phyloP scores from a whole-genome alignment of 2,797 vertebrate genomes.

The Pseudomugil tenellus region DNA sequence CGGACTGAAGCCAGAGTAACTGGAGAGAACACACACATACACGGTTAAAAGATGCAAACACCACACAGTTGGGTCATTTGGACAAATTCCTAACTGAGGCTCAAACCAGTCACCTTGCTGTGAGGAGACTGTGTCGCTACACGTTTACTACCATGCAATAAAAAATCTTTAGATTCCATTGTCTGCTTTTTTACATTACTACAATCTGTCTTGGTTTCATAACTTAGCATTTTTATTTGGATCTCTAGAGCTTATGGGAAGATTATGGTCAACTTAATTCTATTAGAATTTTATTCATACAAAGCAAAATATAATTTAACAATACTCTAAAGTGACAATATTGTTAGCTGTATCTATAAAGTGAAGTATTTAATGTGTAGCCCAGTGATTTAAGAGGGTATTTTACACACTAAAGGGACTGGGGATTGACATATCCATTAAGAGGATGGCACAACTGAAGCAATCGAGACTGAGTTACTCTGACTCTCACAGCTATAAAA shows the following conservation, averaged over 20 bases:
- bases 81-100: too few relatives aligned
- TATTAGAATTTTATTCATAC: background rate
- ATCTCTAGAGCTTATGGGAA: background rate
- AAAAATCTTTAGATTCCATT: background rate
- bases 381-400: background rate
- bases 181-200: background rate
- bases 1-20: too few relatives aligned
- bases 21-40: too few relatives aligned
- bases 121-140: too few relatives aligned
- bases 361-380: background rate
- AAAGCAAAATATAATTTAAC: background rate
- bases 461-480: background rate
- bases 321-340: background rate
- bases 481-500: background rate
- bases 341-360: background rate
- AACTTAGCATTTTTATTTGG: background rate
- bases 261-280: conserved; percentile 1
- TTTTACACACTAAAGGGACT: background rate
- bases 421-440: background rate
- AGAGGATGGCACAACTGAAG: background rate
- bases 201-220: background rate
- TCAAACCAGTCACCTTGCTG: too few relatives aligned
- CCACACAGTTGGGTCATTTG: too few relatives aligned
- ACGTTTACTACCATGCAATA: background rate
- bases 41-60: too few relatives aligned